phyloP scores from a whole-genome alignment of 30 jellyfish, hydroid and myxozoan genomes.

The Sanderia malayensis region DNA sequence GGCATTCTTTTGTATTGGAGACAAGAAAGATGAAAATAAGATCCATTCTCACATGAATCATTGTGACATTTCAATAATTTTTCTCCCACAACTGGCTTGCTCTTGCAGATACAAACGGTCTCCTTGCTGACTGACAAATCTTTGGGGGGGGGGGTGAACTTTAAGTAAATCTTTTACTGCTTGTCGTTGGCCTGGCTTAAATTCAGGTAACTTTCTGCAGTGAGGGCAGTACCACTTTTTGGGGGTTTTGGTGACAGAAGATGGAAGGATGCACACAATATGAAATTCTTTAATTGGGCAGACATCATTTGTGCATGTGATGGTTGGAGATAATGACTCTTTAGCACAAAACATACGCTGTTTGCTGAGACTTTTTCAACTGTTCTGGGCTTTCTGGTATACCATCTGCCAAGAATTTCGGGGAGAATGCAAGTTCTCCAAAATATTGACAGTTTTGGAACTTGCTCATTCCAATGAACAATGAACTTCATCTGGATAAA shows the following conservation, averaged over 20 bases:
- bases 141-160: conserved; percentile 29
- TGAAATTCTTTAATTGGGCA: conserved; percentile 44
- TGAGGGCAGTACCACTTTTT: conserved; percentile 39
- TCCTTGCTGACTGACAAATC: conserved; percentile 12
- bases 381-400: conserved; percentile 37
- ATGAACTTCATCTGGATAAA: conserved; percentile 22
- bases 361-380: conserved; percentile 17
- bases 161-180: conserved; percentile 19
- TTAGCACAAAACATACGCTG: conserved; percentile 31
- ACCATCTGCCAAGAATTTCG: conserved; percentile 58
- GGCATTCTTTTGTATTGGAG: conserved; percentile 27
- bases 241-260: conserved; percentile 38
- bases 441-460: conserved; percentile 41
- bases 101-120: conserved; percentile 35
- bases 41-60: conserved; percentile 22
- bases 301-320: conserved; percentile 24
- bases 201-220: not conserved
- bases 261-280: conserved; percentile 31
- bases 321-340: conserved; percentile 15
- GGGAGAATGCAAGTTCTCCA: conserved; percentile 57
- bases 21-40: conserved; percentile 21
- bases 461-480: conserved; percentile 11
- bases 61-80: conserved; percentile 31
- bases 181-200: not conserved
- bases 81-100: conserved; percentile 34